These are phyloP conservation scores for Gila robusta DNA, from an alignment of 2,797 vertebrate genomes.

Conservation along the genomic window DNA sequence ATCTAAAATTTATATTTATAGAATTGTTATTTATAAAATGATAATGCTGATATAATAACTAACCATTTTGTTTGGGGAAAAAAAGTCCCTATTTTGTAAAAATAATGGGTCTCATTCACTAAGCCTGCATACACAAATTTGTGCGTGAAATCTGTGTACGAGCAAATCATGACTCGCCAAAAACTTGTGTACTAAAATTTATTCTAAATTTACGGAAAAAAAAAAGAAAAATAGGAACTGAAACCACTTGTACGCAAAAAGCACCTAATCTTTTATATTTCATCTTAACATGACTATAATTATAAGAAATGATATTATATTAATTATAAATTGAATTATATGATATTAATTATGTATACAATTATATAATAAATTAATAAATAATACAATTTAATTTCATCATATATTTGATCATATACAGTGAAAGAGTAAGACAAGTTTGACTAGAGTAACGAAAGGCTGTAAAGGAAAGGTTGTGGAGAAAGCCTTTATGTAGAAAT, in stretches of 20 bases:
- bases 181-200: accelerated
- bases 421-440: too few species aligned
- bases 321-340: too few species aligned
- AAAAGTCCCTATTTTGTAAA: neutral
- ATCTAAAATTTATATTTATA: neutral
- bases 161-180: neutral
- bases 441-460: too few species aligned
- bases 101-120: neutral
- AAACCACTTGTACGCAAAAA: neutral
- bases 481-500: neutral
- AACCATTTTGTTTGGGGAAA: neutral
- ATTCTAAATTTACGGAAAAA: neutral
- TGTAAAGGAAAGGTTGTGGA: too few species aligned
- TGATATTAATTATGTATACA: too few species aligned
- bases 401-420: too few species aligned
- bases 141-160: neutral
- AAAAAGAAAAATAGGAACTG: neutral
- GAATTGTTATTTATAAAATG: neutral
- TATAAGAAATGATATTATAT: too few species aligned
- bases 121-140: neutral
- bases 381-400: too few species aligned
- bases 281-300: neutral
- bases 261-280: neutral
- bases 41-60: neutral
- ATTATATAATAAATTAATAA: too few species aligned